Percentiles rank a stretch among this genome's conserved stretches.
Conservation (phyloP, 2,888 invertebrate genomes). For the Hipparchia sbordonii region DNA sequence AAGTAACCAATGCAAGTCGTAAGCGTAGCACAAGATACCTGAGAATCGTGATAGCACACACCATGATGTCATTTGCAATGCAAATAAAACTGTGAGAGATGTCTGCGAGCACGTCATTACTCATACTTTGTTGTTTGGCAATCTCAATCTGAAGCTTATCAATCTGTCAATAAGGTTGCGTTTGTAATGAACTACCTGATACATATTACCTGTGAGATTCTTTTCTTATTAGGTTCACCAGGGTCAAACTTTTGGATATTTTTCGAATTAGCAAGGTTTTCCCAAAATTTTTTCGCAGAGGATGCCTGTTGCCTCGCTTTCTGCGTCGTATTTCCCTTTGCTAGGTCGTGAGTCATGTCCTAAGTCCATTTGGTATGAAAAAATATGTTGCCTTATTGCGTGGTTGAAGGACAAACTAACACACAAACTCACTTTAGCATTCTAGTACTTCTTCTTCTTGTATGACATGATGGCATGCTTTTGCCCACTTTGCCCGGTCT, state of each 20-base stretch:
- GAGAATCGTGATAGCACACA: slow-evolving; percentile 37
- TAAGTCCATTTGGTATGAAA: too few relatives aligned
- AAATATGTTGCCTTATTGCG: too few relatives aligned
- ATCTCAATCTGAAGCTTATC: neutral
- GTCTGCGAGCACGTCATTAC: slow-evolving; percentile 32
- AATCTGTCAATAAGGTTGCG: neutral
- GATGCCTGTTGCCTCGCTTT: neutral
- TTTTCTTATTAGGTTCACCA: neutral
- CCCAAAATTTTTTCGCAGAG: neutral
- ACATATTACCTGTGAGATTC: neutral
- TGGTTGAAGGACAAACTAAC: too few relatives aligned
- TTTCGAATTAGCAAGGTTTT: neutral
- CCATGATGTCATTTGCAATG: slow-evolving; percentile 45
- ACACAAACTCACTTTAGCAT: too few relatives aligned
- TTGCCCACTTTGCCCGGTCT: too few relatives aligned
- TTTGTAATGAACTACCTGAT: neutral
- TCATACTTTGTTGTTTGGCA: slow-evolving; percentile 25
- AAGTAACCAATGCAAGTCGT: neutral
- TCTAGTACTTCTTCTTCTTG: too few relatives aligned
- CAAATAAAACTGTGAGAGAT: slow-evolving; percentile 44
- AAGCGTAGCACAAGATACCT: slow-evolving; percentile 15
- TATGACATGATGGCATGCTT: too few relatives aligned
- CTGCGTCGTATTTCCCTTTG: too few relatives aligned
- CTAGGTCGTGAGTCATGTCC: too few relatives aligned
- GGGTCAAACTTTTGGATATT: too few relatives aligned